phyloP scores from a whole-genome alignment of 2,113 vertebrate genomes.

The Saiga tatarica region DNA sequence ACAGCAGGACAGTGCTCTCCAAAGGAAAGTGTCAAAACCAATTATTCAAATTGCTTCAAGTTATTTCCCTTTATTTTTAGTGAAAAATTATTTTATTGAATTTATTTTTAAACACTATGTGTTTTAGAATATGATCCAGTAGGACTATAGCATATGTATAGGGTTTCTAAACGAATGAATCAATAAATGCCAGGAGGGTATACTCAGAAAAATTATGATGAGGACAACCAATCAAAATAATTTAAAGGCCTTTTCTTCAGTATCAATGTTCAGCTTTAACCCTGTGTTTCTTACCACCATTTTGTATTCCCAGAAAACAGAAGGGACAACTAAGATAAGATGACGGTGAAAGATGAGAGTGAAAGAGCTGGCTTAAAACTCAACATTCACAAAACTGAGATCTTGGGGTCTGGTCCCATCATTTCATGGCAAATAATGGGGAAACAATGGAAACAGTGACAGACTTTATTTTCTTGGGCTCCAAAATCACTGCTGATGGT shows the following conservation, averaged over 20 bases:
- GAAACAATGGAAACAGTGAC: neutral
- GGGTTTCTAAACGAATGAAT: neutral
- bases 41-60: too few species aligned
- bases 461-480: neutral
- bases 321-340: neutral
- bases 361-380: neutral
- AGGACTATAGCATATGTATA: neutral
- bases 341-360: neutral
- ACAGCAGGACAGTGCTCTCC: too few species aligned
- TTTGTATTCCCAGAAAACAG: neutral
- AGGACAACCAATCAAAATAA: neutral
- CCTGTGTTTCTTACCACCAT: neutral
- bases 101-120: neutral
- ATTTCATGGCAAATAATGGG: neutral
- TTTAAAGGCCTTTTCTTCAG: neutral
- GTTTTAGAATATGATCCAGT: neutral
- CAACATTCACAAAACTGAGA: neutral
- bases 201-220: neutral
- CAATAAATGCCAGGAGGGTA: neutral
- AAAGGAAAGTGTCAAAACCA: too few species aligned
- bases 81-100: too few species aligned
- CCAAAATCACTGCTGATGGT: neutral
- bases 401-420: neutral
- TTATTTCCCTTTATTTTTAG: too few species aligned
- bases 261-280: neutral